A percentile compares a stretch with the other conserved stretches of the same genome.
phyloP scores from a whole-genome alignment of 2,113 vertebrate genomes.

The Amphilophus citrinellus region DNA sequence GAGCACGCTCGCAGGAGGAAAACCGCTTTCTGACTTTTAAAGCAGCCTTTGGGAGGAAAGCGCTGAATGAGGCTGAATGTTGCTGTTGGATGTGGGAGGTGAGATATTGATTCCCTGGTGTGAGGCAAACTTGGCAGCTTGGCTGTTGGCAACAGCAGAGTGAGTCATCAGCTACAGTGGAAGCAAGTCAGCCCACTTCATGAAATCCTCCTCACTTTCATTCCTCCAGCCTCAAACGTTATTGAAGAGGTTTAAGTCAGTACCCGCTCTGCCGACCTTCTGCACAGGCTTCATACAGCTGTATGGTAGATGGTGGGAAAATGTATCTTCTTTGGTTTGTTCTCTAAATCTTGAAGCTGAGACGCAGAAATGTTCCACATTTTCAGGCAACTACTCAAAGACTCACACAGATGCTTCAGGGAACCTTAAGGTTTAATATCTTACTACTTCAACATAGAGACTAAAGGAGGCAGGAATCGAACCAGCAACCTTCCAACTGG shows the following conservation, averaged over 20 bases:
- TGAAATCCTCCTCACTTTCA: not conserved
- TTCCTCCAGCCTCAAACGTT: conserved; percentile 4
- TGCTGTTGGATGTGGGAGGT: conserved; percentile 46
- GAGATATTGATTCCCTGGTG: conserved; percentile 45
- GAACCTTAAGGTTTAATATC: not conserved
- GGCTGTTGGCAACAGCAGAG: conserved; percentile 21
- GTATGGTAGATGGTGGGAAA: not conserved
- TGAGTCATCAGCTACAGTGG: conserved; percentile 50
- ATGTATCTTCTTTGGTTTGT: not conserved
- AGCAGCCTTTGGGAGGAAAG: not conserved
- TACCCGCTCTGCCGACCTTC: not conserved
- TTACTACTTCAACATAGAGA: too few species aligned
- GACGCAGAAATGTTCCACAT: not conserved
- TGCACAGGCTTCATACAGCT: not conserved
- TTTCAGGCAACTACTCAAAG: not conserved
- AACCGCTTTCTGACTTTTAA: not conserved
- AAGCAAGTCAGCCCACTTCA: conserved; percentile 19
- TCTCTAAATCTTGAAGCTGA: not conserved
- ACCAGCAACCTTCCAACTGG: not conserved
- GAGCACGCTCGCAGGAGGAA: not conserved
- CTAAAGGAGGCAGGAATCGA: not conserved
- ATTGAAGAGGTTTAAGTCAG: not conserved
- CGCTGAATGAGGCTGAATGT: conserved; percentile 34
- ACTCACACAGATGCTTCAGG: rapidly evolving
- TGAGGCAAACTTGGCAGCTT: conserved; percentile 42